Evolutionary conservation across 2,888 invertebrate species (phyloP).

Genomic region (Hydroisotoma schaefferi): DNA sequence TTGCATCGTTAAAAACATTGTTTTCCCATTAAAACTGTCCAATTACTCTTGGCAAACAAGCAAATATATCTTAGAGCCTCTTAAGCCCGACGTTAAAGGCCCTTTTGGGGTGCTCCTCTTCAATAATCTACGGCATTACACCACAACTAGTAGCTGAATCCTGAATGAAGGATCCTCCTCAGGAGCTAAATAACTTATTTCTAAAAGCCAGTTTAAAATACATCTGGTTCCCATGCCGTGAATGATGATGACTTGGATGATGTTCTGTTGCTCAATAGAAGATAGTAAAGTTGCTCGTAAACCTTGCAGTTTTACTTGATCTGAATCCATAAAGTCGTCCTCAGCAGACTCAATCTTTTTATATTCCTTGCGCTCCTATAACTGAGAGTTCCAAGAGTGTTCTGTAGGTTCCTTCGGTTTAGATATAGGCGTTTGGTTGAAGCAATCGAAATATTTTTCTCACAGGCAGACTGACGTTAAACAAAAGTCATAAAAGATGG

Average conservation of each 20-base stretch:
- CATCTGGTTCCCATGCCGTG: conserved; percentile 30
- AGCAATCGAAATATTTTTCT: too few species aligned
- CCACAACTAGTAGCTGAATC: too few species aligned
- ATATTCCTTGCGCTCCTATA: too few species aligned
- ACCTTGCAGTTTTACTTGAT: too few species aligned
- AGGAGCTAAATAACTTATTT: background rate
- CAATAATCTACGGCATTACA: too few species aligned
- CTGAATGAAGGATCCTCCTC: too few species aligned
- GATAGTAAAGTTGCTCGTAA: too few species aligned
- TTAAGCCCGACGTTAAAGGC: background rate
- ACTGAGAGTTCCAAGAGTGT: too few species aligned
- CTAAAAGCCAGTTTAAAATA: background rate
- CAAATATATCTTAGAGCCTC: background rate
- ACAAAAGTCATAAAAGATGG: conserved; percentile 3
- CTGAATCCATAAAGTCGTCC: too few species aligned
- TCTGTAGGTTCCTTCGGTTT: background rate
- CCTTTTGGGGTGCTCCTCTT: too few species aligned
- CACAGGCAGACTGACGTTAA: background rate
- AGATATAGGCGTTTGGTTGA: too few species aligned
- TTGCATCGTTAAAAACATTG: background rate
- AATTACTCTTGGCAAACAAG: background rate
- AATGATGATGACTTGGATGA: background rate
- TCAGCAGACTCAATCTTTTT: too few species aligned
- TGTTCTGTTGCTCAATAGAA: background rate
- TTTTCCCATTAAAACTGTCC: background rate